Percentiles rank a stretch among this genome's conserved stretches.
phyloP scores from a whole-genome alignment of 2,888 invertebrate genomes.

The Ametastegia equiseti region DNA sequence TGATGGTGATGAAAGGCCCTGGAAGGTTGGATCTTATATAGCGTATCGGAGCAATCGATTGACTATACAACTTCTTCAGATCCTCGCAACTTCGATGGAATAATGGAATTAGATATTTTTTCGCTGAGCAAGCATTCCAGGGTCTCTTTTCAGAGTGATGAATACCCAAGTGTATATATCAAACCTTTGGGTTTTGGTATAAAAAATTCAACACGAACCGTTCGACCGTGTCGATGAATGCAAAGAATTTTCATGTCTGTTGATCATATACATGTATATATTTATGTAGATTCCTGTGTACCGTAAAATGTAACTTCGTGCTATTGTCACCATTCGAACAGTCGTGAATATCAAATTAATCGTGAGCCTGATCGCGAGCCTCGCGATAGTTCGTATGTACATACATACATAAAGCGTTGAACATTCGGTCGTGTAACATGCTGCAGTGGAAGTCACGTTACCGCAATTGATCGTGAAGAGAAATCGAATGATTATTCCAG shows the following conservation, averaged over 20 bases:
- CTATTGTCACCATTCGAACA: constrained; percentile 21
- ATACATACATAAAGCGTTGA: not conserved
- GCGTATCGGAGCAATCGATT: not conserved
- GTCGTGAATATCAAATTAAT: constrained; percentile 44
- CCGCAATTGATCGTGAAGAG: constrained; percentile 44
- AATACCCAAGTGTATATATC: not conserved
- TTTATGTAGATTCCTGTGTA: constrained; percentile 4
- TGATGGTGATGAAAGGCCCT: constrained; percentile 8
- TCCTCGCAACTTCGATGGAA: not conserved
- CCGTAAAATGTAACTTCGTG: constrained; percentile 42
- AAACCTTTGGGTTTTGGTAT: not conserved
- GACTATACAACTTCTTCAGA: constrained; percentile 1
- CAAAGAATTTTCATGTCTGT: constrained; percentile 19
- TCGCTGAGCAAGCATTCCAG: not conserved
- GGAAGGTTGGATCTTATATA: not conserved
- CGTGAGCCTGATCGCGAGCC: constrained; percentile 5
- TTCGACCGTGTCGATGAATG: constrained; percentile 33
- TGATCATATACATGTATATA: no score
- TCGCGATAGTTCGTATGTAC: not conserved
- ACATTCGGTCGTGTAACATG: constrained; percentile 44
- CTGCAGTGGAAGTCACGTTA: constrained; percentile 42
- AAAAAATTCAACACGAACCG: constrained; percentile 25
- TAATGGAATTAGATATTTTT: not conserved
- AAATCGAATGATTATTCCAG: constrained; percentile 39
- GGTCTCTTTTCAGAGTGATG: not conserved